Conservation (phyloP, 2,888 invertebrate genomes). For the Drosophila fungiperda region DNA sequence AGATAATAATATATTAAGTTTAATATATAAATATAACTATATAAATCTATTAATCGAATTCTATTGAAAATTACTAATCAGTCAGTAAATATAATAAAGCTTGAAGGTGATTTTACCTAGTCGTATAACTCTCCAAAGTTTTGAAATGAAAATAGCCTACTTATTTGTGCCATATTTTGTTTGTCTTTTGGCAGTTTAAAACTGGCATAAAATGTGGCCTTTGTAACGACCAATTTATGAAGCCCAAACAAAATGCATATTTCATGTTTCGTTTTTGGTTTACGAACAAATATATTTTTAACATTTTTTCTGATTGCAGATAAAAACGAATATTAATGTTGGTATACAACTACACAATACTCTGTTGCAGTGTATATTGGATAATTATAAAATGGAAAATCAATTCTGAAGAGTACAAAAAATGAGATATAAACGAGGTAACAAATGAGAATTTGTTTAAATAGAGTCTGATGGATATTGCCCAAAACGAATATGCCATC, state of each 20-base stretch:
- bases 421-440: neutral
- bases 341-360: neutral
- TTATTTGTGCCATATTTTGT: neutral
- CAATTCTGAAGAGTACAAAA: neutral
- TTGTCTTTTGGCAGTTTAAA: constrained; percentile 51
- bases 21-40: neutral
- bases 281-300: neutral
- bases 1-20: neutral
- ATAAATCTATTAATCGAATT: too few species aligned
- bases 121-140: neutral
- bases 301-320: constrained; percentile 7
- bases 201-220: constrained; percentile 66
- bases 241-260: constrained; percentile 56
- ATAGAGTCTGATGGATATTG: neutral
- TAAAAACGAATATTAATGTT: constrained; percentile 1
- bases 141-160: neutral
- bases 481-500: neutral
- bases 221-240: constrained; percentile 37
- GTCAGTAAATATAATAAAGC: neutral
- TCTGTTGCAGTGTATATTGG: neutral
- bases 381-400: neutral
- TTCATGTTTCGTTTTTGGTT: constrained; percentile 55
- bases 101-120: too few species aligned
- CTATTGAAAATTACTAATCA: too few species aligned
- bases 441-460: neutral